Percentiles rank a stretch among this genome's conserved stretches.
Evolutionary conservation across 2,113 vertebrate species (phyloP).

Genomic region (Camelus dromedarius): DNA sequence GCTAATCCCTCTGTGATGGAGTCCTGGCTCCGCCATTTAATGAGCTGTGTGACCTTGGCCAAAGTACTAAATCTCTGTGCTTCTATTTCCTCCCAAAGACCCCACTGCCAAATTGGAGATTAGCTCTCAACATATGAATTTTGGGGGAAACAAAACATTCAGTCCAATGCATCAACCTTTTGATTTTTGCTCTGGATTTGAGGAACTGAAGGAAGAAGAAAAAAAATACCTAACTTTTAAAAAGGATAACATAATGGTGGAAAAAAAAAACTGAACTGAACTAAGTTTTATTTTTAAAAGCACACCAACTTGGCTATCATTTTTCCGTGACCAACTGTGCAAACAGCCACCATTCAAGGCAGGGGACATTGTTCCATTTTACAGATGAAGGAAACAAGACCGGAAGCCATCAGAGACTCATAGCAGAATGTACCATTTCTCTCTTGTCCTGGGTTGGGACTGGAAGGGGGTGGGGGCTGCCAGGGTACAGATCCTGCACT

Average conservation of each 20-base stretch:
- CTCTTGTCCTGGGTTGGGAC: neutral
- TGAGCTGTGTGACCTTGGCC: no score
- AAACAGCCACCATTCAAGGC: neutral
- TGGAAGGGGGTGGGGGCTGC: accelerated
- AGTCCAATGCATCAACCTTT: neutral
- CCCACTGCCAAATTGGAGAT: neutral
- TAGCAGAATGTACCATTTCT: accelerated
- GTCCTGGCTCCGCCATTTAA: neutral
- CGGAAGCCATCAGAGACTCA: accelerated
- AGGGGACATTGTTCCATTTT: accelerated
- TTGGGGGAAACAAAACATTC: neutral
- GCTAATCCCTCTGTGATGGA: accelerated
- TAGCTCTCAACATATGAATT: neutral
- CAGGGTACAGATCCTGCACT: accelerated
- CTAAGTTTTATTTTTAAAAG: neutral
- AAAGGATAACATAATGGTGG: neutral
- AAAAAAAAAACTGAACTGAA: neutral
- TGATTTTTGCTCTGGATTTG: neutral
- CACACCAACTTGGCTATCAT: no score
- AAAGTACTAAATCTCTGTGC: neutral
- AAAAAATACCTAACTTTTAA: neutral
- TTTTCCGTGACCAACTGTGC: neutral
- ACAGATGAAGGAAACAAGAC: accelerated
- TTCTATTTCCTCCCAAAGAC: neutral
- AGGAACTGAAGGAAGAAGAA: neutral